Conservation (phyloP, 2,888 invertebrate species). For the Hyles lineata region DNA sequence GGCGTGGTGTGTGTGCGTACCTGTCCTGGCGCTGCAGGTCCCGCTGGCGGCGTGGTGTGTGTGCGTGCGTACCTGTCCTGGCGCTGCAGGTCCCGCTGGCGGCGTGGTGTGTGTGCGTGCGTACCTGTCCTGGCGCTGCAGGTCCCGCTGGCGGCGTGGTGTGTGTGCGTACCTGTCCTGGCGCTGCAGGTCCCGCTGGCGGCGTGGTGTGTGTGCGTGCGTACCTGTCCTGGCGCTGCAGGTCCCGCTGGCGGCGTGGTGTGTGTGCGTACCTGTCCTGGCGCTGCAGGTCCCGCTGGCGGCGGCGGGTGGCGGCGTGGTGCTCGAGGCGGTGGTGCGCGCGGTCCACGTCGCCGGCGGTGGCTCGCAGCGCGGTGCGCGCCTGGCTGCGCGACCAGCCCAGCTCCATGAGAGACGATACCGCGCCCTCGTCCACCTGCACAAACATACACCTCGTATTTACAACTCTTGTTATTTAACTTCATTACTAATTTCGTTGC, state of each 20-base stretch:
- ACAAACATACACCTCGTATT: neutral
- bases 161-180: neutral
- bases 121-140: neutral
- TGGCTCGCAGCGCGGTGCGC: conserved; percentile 86
- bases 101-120: too few relatives aligned
- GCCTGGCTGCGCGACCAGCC: conserved; percentile 89
- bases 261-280: conserved; percentile 38
- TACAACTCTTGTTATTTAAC: too few relatives aligned
- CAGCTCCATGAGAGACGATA: conserved; percentile 69
- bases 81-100: too few relatives aligned
- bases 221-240: conserved; percentile 33
- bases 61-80: too few relatives aligned
- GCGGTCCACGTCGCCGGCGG: conserved; percentile 75
- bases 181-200: neutral
- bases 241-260: conserved; percentile 61
- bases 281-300: conserved; percentile 59
- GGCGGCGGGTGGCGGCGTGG: conserved; percentile 76
- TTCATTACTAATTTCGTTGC: too few relatives aligned
- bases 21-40: too few relatives aligned
- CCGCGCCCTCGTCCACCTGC: conserved; percentile 66
- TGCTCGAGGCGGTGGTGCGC: conserved; percentile 88
- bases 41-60: too few relatives aligned
- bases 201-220: too few relatives aligned
- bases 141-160: neutral
- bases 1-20: too few relatives aligned